Evolutionary conservation across 1,140 invertebrate genomes (phyloP).

Genomic region (Globodera rostochiensis): DNA sequence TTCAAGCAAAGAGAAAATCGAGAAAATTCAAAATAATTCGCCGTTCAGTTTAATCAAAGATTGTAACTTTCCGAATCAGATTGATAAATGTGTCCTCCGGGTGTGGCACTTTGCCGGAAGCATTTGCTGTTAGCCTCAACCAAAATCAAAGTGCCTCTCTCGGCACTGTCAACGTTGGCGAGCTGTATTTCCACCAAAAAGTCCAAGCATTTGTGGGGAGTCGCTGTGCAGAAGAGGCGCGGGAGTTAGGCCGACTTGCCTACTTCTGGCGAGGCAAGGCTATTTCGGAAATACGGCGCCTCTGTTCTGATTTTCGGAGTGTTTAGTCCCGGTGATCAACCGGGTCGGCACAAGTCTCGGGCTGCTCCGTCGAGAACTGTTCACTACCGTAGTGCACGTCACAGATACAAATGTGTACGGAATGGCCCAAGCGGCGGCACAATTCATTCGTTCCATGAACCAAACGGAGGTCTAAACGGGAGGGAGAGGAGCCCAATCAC

Average conservation of each 20-base stretch:
- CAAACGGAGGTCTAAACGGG: constrained; percentile 33
- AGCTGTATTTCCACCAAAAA: constrained; percentile 41
- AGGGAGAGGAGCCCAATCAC: background rate
- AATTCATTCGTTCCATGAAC: constrained; percentile 39
- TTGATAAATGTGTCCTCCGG: constrained; percentile 35
- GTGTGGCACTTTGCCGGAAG: background rate
- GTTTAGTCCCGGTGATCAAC: constrained; percentile 42
- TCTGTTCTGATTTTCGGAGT: background rate
- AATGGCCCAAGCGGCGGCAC: constrained; percentile 29
- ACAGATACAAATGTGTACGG: constrained; percentile 36
- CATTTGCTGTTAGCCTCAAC: constrained; percentile 12
- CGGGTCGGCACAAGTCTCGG: constrained; percentile 32
- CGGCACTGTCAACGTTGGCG: constrained; percentile 2
- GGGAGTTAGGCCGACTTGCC: constrained; percentile 47
- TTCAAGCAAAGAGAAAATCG: background rate
- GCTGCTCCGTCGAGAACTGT: constrained; percentile 37
- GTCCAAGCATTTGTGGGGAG: constrained; percentile 46
- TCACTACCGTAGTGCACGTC: constrained; percentile 49
- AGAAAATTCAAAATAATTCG: too few species aligned
- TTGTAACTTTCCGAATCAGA: constrained; percentile 9
- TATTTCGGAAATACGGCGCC: too few species aligned
- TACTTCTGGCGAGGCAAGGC: constrained; percentile 46
- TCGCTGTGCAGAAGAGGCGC: constrained; percentile 44
- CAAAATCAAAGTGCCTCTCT: constrained; percentile 8
- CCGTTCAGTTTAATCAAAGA: too few species aligned